Evolutionary conservation across 2,888 invertebrate species (phyloP).

Genomic region (Chouioia cunea): DNA sequence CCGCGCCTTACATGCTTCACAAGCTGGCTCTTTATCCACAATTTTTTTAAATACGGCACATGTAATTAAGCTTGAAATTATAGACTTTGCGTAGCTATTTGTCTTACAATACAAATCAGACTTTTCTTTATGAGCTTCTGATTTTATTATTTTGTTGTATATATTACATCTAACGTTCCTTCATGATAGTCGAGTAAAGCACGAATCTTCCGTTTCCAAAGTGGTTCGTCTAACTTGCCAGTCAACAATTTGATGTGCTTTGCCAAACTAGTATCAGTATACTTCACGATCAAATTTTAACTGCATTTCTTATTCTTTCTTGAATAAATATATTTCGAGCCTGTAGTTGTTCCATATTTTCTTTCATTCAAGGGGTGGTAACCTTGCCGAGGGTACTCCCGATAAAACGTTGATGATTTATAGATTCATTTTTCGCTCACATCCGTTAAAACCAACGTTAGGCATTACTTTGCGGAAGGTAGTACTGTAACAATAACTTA

Average conservation of each 20-base stretch:
- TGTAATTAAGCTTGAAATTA: conserved; percentile 57
- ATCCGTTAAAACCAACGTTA: no score
- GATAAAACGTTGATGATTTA: no score
- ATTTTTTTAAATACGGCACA: conserved; percentile 60
- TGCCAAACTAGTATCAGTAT: no score
- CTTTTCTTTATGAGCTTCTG: conserved; percentile 42
- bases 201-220: conserved; percentile 56
- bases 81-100: conserved; percentile 60
- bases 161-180: conserved; percentile 53
- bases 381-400: no score
- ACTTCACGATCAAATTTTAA: no score
- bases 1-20: conserved; percentile 57
- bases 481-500: no score
- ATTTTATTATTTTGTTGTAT: conserved; percentile 52
- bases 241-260: conserved; percentile 52
- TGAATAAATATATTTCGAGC: no score
- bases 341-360: no score
- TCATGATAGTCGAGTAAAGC: conserved; percentile 58
- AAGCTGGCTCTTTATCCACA: conserved; percentile 59
- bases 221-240: conserved; percentile 56
- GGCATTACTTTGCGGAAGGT: no score
- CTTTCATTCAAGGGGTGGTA: no score
- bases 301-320: no score
- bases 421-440: no score
- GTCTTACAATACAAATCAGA: conserved; percentile 56